These are phyloP conservation scores for Conopomorpha cramerella DNA, from an alignment of 1,140 invertebrate genomes.

Conservation along the genomic window DNA sequence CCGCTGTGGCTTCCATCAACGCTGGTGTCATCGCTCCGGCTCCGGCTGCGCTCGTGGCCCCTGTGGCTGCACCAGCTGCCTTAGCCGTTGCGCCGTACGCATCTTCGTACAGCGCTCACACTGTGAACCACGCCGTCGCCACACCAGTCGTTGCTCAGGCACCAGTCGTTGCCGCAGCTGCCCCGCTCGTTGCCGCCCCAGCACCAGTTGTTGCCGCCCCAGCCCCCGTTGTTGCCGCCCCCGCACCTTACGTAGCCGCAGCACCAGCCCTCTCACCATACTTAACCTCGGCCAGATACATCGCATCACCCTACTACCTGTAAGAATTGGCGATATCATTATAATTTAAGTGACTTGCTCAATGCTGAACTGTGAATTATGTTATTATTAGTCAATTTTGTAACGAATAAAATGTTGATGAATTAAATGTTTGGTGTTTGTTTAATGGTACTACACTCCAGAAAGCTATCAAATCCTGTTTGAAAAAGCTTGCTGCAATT, in stretches of 20 bases:
- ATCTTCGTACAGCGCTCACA: conserved; percentile 65
- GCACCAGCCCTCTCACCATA: conserved; percentile 10
- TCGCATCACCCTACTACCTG: conserved; percentile 26
- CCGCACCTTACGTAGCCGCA: conserved; percentile 18
- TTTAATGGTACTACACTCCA: no score
- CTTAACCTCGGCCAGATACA: conserved; percentile 19
- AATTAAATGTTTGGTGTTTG: no score
- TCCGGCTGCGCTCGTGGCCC: conserved; percentile 44
- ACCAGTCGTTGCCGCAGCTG: conserved; percentile 26
- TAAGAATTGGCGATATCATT: conserved; percentile 46
- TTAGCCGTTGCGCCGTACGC: conserved; percentile 64
- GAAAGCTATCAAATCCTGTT: no score
- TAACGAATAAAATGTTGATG: no score
- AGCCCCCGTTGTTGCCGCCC: conserved; percentile 14
- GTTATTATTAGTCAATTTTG: no score
- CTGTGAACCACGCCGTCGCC: conserved; percentile 66
- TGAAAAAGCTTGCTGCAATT: no score
- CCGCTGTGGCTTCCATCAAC: conserved; percentile 24
- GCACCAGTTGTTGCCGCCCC: conserved; percentile 17
- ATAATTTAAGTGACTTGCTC: conserved; percentile 51
- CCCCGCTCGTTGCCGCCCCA: conserved; percentile 25
- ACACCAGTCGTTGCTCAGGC: conserved; percentile 56
- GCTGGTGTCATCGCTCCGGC: conserved; percentile 33
- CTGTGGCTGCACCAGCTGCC: conserved; percentile 58
- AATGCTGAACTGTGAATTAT: no score